Evolutionary conservation across 2,797 vertebrate species (phyloP), one percentile per base, ranked within the genome.

Genomic region (Oreortyx pictus): DNA sequence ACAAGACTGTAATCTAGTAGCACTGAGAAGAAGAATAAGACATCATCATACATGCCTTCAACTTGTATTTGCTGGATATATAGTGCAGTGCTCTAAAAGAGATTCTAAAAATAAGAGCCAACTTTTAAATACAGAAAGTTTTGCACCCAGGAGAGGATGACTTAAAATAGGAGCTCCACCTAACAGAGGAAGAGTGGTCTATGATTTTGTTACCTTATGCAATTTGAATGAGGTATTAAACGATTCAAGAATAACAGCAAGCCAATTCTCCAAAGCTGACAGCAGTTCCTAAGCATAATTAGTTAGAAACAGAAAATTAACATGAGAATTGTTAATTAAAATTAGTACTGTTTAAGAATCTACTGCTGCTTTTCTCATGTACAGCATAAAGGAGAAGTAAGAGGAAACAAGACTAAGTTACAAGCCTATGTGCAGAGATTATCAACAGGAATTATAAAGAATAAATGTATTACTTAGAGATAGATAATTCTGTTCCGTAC

Each of bases 221-320:
- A 68, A 71, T 46, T 49, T 72, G 82, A 87, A 77, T n/a, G 67
- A 0, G 24, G 57, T 49, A 77, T 43, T 23, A 87, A 87, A 68
- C 0, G 5, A 74, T 77, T 89, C 65, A 85, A 82, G 57, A 19
- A 77, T 82, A 87, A 75, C 62, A 74, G 33, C 0, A 1, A 88
- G 39, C 59, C 46, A 78, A 57, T 89, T 84, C 74, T 76, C 62
- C 78, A 37, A 89, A 90, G 61, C 46, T 49, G 39, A 54, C 88
- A 73, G 49, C 60, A 79, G 70, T 70, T 73, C 7, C 8, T 57
- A 44, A 71, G 43, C 37, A 43, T 31, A 57, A 52, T 87, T 87
- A 82, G 65, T 65, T 74, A 83, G 87, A 87, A 95, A 89, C 52
- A 92, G 75, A 90, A 91, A 89, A 83, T 73, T 86, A 71, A 73